Percentiles rank a stretch among this genome's conserved stretches.
These are phyloP conservation scores for Trachops cirrhosus DNA, from an alignment of 2,797 vertebrate genomes.

Conservation along the genomic window DNA sequence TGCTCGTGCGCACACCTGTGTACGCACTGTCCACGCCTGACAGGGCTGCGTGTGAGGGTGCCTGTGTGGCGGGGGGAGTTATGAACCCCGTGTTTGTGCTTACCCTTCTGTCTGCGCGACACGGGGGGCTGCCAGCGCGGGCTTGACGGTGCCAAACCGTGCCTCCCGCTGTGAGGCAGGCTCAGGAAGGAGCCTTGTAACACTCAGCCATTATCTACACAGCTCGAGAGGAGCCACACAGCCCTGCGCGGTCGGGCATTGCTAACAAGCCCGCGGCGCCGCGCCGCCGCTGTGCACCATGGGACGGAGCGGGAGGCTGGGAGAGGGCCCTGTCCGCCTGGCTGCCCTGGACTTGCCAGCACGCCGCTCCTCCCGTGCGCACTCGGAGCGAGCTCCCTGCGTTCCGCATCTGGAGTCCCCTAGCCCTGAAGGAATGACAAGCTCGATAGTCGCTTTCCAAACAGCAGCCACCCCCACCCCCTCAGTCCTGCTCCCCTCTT, in stretches of 20 bases:
- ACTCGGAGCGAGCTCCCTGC: background rate
- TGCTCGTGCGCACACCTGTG: background rate
- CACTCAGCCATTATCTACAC: background rate
- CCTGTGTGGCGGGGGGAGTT: background rate
- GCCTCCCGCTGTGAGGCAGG: background rate
- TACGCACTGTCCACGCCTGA: rapidly evolving
- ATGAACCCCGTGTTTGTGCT: background rate
- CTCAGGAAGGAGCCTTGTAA: background rate
- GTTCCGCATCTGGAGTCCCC: background rate
- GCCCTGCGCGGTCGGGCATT: background rate
- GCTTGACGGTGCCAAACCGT: rapidly evolving
- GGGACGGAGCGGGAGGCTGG: background rate
- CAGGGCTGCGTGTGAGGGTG: rapidly evolving
- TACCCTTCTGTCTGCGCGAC: background rate
- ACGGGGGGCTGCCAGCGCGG: background rate
- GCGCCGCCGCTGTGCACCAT: background rate
- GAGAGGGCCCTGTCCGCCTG: background rate
- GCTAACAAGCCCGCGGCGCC: constrained; percentile 29
- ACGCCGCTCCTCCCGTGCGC: background rate
- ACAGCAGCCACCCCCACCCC: background rate
- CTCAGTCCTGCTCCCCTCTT: background rate
- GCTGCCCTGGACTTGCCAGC: background rate
- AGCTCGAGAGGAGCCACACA: background rate
- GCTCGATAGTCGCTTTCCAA: background rate
- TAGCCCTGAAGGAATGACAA: background rate